Base-by-base conservation (phyloP, 2,797 vertebrate genomes). In the Buceros bicornis region DNA sequence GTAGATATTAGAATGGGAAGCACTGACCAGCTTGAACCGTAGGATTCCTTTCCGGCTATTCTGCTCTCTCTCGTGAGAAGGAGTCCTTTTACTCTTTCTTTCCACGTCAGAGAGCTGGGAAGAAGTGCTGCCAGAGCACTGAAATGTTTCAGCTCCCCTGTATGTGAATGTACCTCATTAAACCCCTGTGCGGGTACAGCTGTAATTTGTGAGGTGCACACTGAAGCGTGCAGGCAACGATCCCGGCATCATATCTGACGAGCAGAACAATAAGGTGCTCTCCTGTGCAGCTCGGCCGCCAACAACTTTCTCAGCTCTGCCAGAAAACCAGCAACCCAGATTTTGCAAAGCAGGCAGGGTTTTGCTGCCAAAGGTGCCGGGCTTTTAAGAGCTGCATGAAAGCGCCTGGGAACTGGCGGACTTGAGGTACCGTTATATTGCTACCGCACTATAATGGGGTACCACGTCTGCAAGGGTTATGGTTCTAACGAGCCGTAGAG, bases 191-290 rank as follows among this genome's bases (percentile, higher is more conserved):
- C 82, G 82, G 95, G 91, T 91, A 88, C 72, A 83, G 82, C 82
- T 86, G 2, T 92, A 54, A 96, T 96, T 93, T 96, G 95, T 76
- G 91, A 78, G 89, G 43, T 81, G 94, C 65, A 89, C 89, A 69
- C 61, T 71, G 92, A 31, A 83, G 95, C 29, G 0, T 85, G 82
- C 67, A 70, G 61, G 76, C 72, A 67, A 91, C 93, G 92, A 96
- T 97, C 87, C 65, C 0, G 0, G 76, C 79, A 11, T n/a, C 0
- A 1, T 3, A 26, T 60, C 0, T 93, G 91, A 96, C 89, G 94
- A 91, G 93, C 71, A 87, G 81, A 96, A 85, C 84, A 93, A 82
- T 66, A 40, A 95, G 45, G 67, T 60, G 37, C 33, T 88, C 80
- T 65, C 65, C 76, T 72, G 33, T 43, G 78, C 85, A 61, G 69